Percentiles rank a stretch among this genome's conserved stretches.
phyloP scores from a whole-genome alignment of 2,888 invertebrate genomes.

The Polydrusus pterygomalis region DNA sequence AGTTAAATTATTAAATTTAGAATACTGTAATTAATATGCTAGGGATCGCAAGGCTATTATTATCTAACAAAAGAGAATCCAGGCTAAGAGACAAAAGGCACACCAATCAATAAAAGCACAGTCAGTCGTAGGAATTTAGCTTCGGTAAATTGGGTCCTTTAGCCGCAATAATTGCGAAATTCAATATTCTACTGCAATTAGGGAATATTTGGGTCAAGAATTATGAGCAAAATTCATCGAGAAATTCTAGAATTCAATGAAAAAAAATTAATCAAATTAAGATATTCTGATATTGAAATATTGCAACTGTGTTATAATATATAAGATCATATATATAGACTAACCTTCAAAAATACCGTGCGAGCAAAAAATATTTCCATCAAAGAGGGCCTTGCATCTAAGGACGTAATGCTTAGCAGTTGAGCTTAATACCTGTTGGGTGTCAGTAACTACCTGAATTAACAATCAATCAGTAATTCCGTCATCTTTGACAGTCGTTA shows the following conservation, averaged over 20 bases:
- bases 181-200: conserved; percentile 62
- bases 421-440: too few species aligned
- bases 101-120: conserved; percentile 60
- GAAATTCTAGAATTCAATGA: conserved; percentile 23
- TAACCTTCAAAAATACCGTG: too few species aligned
- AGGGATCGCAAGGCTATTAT: conserved; percentile 52
- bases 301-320: too few species aligned
- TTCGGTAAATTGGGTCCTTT: conserved; percentile 58
- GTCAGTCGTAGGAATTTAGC: conserved; percentile 60
- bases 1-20: conserved; percentile 5
- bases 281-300: background rate
- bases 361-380: too few species aligned
- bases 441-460: too few species aligned
- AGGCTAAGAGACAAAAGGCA: conserved; percentile 58
- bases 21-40: conserved; percentile 21
- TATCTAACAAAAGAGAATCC: conserved; percentile 58
- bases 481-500: too few species aligned
- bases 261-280: conserved; percentile 4
- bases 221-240: conserved; percentile 20
- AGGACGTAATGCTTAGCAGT: too few species aligned
- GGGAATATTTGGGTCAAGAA: conserved; percentile 59
- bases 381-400: too few species aligned
- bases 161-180: conserved; percentile 62
- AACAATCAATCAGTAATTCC: too few species aligned
- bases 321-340: too few species aligned